phyloP scores from a whole-genome alignment of 2,888 invertebrate genomes.

The Frankliniella fusca region DNA sequence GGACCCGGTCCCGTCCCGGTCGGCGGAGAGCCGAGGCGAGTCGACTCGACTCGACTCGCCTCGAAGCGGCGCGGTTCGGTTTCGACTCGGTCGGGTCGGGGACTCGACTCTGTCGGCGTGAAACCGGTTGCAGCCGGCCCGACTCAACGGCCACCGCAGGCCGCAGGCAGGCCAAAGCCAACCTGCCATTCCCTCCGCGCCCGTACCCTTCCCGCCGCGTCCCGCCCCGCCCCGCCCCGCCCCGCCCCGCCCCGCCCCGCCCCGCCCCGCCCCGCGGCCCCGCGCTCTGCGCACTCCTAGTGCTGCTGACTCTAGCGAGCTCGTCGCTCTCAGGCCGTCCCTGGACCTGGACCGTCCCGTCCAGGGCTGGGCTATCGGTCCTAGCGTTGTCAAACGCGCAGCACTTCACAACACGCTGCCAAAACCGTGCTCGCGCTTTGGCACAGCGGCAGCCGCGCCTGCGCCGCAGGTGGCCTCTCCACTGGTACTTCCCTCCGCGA shows the following conservation, averaged over 20 bases:
- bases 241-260: not conserved
- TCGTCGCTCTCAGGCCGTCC: not conserved
- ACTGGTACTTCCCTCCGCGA: no score
- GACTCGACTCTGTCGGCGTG: constrained; percentile 17
- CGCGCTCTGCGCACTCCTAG: not conserved
- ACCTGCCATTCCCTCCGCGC: not conserved
- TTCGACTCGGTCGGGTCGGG: not conserved
- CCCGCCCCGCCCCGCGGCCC: not conserved
- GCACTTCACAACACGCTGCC: no score
- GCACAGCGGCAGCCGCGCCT: no score
- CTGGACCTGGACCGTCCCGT: not conserved
- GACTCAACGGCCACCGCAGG: not conserved
- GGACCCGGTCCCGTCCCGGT: no score
- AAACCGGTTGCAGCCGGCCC: constrained; percentile 21
- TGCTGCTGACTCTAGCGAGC: not conserved
- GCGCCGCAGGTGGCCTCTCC: no score
- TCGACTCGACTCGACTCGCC: not conserved
- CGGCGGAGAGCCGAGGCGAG: no score
- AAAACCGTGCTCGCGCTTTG: no score
- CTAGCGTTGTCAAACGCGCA: no score
- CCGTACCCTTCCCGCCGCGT: not conserved
- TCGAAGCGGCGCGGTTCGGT: not conserved
- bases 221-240: not conserved
- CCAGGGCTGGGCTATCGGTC: not conserved
- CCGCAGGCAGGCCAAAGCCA: no score